Evolutionary conservation across 2,797 vertebrate genomes (phyloP).

Genomic region (Liparis tanakae): DNA sequence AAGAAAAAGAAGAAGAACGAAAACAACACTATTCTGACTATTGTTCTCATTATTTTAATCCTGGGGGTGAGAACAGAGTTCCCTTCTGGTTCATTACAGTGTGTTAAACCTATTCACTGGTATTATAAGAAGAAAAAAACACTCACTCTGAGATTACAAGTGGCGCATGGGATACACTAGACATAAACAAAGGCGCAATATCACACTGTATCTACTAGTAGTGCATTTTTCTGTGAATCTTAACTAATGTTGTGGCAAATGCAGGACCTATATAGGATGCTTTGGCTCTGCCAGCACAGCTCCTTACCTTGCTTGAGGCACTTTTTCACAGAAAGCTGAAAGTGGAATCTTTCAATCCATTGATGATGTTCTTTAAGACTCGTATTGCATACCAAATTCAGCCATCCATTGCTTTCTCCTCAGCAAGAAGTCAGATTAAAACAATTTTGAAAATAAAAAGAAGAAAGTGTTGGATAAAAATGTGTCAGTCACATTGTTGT

Average conservation of each 20-base stretch:
- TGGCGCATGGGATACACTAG: slow-evolving; percentile 38
- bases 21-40: slow-evolving; percentile 10
- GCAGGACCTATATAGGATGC: slow-evolving; percentile 12
- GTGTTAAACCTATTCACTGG: slow-evolving; percentile 32
- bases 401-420: slow-evolving; percentile 17
- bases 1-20: not conserved
- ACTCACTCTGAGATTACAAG: slow-evolving; percentile 31
- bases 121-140: slow-evolving; percentile 5
- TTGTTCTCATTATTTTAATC: slow-evolving; percentile 39
- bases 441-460: slow-evolving; percentile 11
- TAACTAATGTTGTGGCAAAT: not conserved
- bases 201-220: not conserved
- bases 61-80: not conserved
- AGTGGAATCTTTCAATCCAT: slow-evolving; percentile 76
- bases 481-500: slow-evolving; percentile 35
- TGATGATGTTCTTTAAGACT: slow-evolving; percentile 43
- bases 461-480: slow-evolving; percentile 1
- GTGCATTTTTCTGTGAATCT: not conserved
- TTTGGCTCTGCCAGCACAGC: slow-evolving; percentile 19
- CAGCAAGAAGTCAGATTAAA: slow-evolving; percentile 1
- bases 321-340: slow-evolving; percentile 68
- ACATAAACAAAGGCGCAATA: slow-evolving; percentile 56
- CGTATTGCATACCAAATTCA: slow-evolving; percentile 10
- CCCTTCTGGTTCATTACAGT: slow-evolving; percentile 21
- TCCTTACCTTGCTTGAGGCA: slow-evolving; percentile 81